Base-by-base conservation (phyloP, 1,140 invertebrate species). In the Colletes gigas region DNA sequence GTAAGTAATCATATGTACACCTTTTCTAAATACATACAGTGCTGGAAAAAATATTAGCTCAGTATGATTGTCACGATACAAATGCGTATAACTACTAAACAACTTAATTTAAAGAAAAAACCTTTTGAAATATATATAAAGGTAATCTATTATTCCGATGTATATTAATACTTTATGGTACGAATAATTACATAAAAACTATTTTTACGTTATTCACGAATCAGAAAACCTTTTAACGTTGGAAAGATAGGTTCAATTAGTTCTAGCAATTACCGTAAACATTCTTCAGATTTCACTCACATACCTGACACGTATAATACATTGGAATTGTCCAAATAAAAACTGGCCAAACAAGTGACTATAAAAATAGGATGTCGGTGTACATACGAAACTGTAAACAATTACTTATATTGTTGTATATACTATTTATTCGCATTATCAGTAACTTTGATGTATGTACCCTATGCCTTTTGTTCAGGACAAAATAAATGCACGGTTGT, bases 261-360 rank as follows among this genome's bases (percentile, higher is more conserved):
- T 19, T 57, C 41, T n/a, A 47, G 17, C 39, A 69, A 69, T 77
- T 69, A 69, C 65, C 12, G 41, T 77, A 59, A 77, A 77, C 41
- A 77, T 77, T 77, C 54, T 69, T 69, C 54, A 19, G 66, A 0
- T 12, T 69, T 77, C 65, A 50, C 73, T 50, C 73, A 66, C 41
- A 59, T 69, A 77, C 21, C 54, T 77, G 41, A 6, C 54, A 30
- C 6, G 12, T n/a, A 59, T 77, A 76, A 69, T 70, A 69, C 55
- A 59, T 59, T 57, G 54, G 8, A 17, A 69, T 60, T 77, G 17
- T 44, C 75, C 14, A 70, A 77, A 70, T 60, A 77, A 77, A 77
- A 77, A 77, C 55, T 70, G 44, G 55, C 60, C 75, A 9, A 41
- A 4, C 65, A 60, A 17, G 66, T 69, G 60, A 60, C 21, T 57